A percentile compares a stretch with the other conserved stretches of the same genome.
These are phyloP conservation scores for Automeris io DNA, from an alignment of 2,888 invertebrate species.

Conservation along the genomic window DNA sequence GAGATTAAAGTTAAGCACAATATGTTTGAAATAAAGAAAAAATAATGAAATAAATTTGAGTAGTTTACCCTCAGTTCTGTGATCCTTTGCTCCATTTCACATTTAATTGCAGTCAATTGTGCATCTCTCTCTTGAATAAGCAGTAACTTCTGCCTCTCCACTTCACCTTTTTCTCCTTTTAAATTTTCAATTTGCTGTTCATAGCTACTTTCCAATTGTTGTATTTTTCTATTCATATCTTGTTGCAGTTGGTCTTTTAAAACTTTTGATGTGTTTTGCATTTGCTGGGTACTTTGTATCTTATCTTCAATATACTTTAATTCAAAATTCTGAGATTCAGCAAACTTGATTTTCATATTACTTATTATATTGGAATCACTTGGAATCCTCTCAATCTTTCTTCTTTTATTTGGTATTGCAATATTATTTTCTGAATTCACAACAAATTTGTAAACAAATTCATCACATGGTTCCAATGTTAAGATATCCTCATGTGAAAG, in stretches of 20 bases:
- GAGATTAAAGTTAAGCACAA: too few relatives aligned
- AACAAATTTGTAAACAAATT: constrained; percentile 54
- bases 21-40: too few relatives aligned
- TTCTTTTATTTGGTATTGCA: constrained; percentile 45
- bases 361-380: constrained; percentile 33
- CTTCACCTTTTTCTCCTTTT: constrained; percentile 64
- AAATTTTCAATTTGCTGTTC: constrained; percentile 61
- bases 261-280: constrained; percentile 50
- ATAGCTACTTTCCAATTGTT: constrained; percentile 55
- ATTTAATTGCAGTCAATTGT: constrained; percentile 41
- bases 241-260: constrained; percentile 60
- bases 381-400: constrained; percentile 36
- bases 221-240: constrained; percentile 63
- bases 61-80: constrained; percentile 42
- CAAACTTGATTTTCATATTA: constrained; percentile 60
- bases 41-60: not conserved
- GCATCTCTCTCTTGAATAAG: constrained; percentile 63
- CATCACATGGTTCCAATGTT: constrained; percentile 43
- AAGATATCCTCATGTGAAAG: constrained; percentile 50
- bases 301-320: constrained; percentile 61
- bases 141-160: constrained; percentile 57
- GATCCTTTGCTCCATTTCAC: constrained; percentile 56
- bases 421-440: constrained; percentile 24
- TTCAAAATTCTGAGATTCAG: constrained; percentile 58
- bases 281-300: constrained; percentile 55